phyloP scores from a whole-genome alignment of 2,888 invertebrate genomes.

The Rhingia rostrata region DNA sequence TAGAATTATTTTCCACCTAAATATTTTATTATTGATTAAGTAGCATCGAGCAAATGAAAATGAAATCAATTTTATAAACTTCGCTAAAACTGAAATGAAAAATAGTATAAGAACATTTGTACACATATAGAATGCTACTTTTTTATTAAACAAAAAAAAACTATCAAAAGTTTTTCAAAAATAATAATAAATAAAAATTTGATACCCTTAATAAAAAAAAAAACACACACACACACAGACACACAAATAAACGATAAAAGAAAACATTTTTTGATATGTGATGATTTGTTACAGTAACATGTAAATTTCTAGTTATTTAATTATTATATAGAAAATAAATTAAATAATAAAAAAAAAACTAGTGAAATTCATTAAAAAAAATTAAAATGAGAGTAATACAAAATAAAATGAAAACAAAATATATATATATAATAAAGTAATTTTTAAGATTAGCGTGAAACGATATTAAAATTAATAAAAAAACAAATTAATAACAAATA shows the following conservation, averaged over 20 bases:
- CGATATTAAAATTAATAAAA: slow-evolving; percentile 75
- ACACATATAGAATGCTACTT: slow-evolving; percentile 68
- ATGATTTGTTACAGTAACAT: slow-evolving; percentile 78
- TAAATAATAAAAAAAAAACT: slow-evolving; percentile 62
- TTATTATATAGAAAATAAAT: slow-evolving; percentile 66
- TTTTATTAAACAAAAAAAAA: slow-evolving; percentile 52
- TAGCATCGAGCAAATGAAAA: slow-evolving; percentile 43
- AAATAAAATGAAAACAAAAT: slow-evolving; percentile 64
- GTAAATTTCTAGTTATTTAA: slow-evolving; percentile 69
- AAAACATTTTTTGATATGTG: slow-evolving; percentile 77
- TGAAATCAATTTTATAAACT: slow-evolving; percentile 3
- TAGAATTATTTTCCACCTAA: slow-evolving; percentile 39
- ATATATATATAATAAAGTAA: slow-evolving; percentile 73
- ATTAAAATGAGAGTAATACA: slow-evolving; percentile 60
- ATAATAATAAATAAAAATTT: slow-evolving; percentile 56
- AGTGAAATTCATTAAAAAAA: slow-evolving; percentile 72
- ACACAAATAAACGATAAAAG: slow-evolving; percentile 34
- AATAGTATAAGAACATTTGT: slow-evolving; percentile 63
- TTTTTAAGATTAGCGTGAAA: slow-evolving; percentile 73
- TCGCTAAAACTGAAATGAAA: slow-evolving; percentile 61
- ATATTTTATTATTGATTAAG: slow-evolving; percentile 41
- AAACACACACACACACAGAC: slow-evolving; percentile 20
- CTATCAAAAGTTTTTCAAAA: slow-evolving; percentile 52
- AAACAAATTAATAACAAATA: slow-evolving; percentile 74
- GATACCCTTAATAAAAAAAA: slow-evolving; percentile 58